Evolutionary conservation across 1,140 invertebrate genomes (phyloP).

Genomic region (Drosophila saltans): DNA sequence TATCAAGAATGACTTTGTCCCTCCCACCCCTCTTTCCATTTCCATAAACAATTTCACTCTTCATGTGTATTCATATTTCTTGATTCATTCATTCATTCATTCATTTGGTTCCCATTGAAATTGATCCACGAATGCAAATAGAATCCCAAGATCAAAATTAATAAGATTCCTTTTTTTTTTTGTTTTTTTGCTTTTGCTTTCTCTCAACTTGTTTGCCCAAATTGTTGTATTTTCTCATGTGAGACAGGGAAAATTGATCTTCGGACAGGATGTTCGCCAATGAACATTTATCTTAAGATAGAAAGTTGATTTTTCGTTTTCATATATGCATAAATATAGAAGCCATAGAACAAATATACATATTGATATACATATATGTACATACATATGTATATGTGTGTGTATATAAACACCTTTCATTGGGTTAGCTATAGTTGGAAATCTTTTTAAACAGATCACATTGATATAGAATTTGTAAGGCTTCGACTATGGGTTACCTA

Average conservation of each 20-base stretch:
- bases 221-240: conserved; percentile 70
- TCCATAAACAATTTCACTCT: conserved; percentile 66
- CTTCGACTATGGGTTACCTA: neutral
- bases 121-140: conserved; percentile 73
- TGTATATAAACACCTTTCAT: neutral
- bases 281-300: conserved; percentile 12
- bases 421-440: neutral
- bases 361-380: neutral
- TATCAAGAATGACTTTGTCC: conserved; percentile 6
- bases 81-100: conserved; percentile 19
- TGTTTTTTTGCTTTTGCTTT: neutral
- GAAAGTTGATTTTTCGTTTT: conserved; percentile 19
- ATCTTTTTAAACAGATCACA: neutral
- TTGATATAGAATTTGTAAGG: neutral
- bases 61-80: conserved; percentile 55
- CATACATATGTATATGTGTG: neutral
- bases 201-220: conserved; percentile 54
- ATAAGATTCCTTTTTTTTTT: conserved; percentile 25
- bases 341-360: neutral
- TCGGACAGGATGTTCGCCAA: conserved; percentile 54
- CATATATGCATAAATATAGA: too few species aligned
- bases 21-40: conserved; percentile 48
- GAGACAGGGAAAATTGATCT: conserved; percentile 45
- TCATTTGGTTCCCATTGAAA: conserved; percentile 62
- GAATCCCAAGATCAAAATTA: conserved; percentile 29